A percentile compares a stretch with the other conserved stretches of the same genome.
These are phyloP conservation scores for Chloroclystis v-ata DNA, from an alignment of 2,888 invertebrate species.

Conservation along the genomic window DNA sequence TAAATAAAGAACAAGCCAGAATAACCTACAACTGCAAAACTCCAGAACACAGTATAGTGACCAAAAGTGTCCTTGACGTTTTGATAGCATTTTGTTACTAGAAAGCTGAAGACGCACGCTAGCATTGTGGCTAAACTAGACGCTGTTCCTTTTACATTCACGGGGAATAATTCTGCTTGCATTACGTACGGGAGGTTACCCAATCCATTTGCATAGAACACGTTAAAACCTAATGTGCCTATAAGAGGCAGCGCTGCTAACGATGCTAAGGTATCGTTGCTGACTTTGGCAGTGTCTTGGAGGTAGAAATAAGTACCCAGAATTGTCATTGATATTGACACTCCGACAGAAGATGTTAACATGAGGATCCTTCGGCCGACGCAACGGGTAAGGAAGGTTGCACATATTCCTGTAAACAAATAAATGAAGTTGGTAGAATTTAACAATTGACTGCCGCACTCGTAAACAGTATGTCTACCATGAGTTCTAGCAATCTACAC, in stretches of 20 bases:
- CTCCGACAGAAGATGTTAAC: slow-evolving; percentile 73
- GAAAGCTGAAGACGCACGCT: slow-evolving; percentile 76
- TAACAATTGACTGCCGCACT: neutral
- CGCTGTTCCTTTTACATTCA: slow-evolving; percentile 80
- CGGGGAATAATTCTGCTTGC: slow-evolving; percentile 81
- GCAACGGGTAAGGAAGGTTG: slow-evolving; percentile 74
- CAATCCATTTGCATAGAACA: slow-evolving; percentile 79
- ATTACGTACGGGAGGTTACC: slow-evolving; percentile 80
- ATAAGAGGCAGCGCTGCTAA: slow-evolving; percentile 73
- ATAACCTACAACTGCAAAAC: slow-evolving; percentile 75
- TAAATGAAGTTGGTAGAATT: neutral
- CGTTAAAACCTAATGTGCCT: slow-evolving; percentile 76
- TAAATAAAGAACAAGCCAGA: slow-evolving; percentile 77
- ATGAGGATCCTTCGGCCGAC: slow-evolving; percentile 76
- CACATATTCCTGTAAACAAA: slow-evolving; percentile 51
- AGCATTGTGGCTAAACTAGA: slow-evolving; percentile 78
- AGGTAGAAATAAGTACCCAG: slow-evolving; percentile 76
- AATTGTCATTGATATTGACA: slow-evolving; percentile 69
- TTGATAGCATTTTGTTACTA: slow-evolving; percentile 79
- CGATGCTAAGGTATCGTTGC: slow-evolving; percentile 48
- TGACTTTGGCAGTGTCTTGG: slow-evolving; percentile 57
- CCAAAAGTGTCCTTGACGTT: slow-evolving; percentile 75
- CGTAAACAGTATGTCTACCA: no score
- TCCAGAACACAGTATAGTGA: slow-evolving; percentile 78
- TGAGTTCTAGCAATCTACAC: no score